A percentile compares a stretch with the other conserved stretches of the same genome.
These are phyloP conservation scores for Ameiurus melas DNA, from an alignment of 2,113 vertebrate genomes.

Conservation along the genomic window DNA sequence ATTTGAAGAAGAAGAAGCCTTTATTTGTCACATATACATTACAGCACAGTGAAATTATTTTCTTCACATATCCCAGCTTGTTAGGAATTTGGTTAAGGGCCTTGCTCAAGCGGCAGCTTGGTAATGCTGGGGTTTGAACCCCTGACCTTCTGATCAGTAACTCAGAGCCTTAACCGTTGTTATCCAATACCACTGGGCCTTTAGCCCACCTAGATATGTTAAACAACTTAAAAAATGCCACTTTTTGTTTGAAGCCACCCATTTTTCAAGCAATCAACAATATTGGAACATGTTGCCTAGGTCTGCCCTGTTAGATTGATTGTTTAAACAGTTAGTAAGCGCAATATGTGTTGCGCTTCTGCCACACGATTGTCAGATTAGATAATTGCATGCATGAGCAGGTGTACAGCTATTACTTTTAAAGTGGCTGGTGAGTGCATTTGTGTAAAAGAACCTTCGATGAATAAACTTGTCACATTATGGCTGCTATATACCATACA, in stretches of 20 bases:
- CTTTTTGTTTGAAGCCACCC: neutral
- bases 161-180: too few relatives aligned
- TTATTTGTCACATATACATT: too few relatives aligned
- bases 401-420: neutral
- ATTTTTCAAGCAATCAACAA: neutral
- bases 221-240: neutral
- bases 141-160: too few relatives aligned
- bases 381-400: neutral
- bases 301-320: too few relatives aligned
- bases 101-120: too few relatives aligned
- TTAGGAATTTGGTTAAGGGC: too few relatives aligned
- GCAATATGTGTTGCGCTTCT: too few relatives aligned
- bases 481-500: neutral
- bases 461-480: neutral
- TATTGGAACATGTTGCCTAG: neutral
- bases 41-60: too few relatives aligned
- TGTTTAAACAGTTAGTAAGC: too few relatives aligned
- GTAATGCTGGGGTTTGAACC: too few relatives aligned
- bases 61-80: too few relatives aligned
- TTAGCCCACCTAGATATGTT: neutral
- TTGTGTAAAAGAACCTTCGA: neutral
- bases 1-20: neutral
- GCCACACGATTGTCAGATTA: neutral
- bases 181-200: too few relatives aligned
- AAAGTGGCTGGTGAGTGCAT: neutral